Conservation (phyloP, 2,888 invertebrate species). For the Macroteleia sp. region DNA sequence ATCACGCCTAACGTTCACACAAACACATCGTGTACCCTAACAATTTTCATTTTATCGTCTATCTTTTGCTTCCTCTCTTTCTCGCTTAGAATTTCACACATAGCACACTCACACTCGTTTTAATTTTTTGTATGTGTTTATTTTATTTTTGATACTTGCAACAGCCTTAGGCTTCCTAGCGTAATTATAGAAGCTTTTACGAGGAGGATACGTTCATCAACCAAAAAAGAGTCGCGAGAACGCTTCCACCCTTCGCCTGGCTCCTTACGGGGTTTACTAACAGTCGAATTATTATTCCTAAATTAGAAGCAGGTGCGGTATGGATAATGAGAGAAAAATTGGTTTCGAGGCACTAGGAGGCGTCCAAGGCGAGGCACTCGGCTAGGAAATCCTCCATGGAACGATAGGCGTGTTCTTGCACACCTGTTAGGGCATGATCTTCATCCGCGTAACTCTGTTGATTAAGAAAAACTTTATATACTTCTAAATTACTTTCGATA, state of each 20-base stretch:
- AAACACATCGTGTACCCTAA: conserved; percentile 39
- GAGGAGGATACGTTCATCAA: conserved; percentile 42
- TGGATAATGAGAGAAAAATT: conserved; percentile 76
- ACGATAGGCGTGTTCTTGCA: conserved; percentile 95
- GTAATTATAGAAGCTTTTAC: conserved; percentile 53
- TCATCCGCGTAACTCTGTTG: conserved; percentile 97
- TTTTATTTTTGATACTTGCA: conserved; percentile 56
- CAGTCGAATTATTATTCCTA: conserved; percentile 55
- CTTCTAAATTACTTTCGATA: too few relatives aligned
- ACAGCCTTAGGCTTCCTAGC: conserved; percentile 58
- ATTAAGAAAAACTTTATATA: too few relatives aligned
- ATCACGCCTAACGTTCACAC: conserved; percentile 56
- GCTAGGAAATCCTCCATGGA: conserved; percentile 97
- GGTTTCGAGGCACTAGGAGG: conserved; percentile 84
- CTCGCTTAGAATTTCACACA: conserved; percentile 12
- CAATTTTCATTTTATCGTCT: conserved; percentile 33
- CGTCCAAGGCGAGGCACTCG: conserved; percentile 95
- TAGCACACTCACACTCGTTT: conserved; percentile 12
- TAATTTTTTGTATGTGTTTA: conserved; percentile 21
- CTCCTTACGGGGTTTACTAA: conserved; percentile 47
- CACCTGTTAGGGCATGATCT: conserved; percentile 93
- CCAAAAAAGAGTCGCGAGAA: conserved; percentile 40
- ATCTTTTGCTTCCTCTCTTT: conserved; percentile 15
- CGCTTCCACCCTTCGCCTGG: conserved; percentile 34
- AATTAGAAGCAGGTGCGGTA: conserved; percentile 73